Evolutionary conservation across 2,888 invertebrate species (phyloP), one percentile per base, ranked within the genome.

Genomic region (Leucoptera coffeella): DNA sequence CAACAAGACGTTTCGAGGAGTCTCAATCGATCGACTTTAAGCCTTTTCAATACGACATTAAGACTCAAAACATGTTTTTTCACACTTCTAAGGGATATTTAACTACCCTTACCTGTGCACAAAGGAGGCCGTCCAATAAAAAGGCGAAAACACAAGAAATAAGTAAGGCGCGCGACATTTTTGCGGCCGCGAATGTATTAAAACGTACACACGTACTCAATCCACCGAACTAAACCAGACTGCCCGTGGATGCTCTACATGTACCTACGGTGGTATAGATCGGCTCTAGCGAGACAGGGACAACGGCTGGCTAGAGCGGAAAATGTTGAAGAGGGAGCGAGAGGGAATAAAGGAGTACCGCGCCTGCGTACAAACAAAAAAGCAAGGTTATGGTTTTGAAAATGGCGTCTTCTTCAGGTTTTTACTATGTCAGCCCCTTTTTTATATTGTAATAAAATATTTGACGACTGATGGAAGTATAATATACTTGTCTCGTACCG

Each of bases 91-190:
- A n/a, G n/a, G n/a, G n/a, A n/a, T n/a, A n/a, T n/a, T n/a, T n/a
- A n/a, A n/a, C n/a, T n/a, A n/a, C 39, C 47, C 60, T 73, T 58
- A 76, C 75, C 75, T 73, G 71, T 47, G 67, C 69, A 40, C 69
- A 65, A 39, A 62, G 62, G 43, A 74, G 65, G 55, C 67, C 71
- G 58, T 73, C 74, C 64, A 69, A 62, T 56, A 72, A 58, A 59
- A 74, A 62, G 56, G 67, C 62, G 59, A 74, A 69, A 55, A 73
- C 74, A 74, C 73, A 67, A 53, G 74, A 57, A 62, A 73, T 64
- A 57, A 74, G 64, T 60, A 74, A 69, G 62, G 69, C 72, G 55
- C 72, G 75, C 75, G 74, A 61, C 76, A 77, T 77, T 55, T 56
- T 73, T 52, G 69, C 67, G 62, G 57, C 56, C 65, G 64, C 65